Percentiles rank a stretch among this genome's conserved stretches.
phyloP scores from a whole-genome alignment of 1,140 invertebrate species.

The Drosophila kikkawai region DNA sequence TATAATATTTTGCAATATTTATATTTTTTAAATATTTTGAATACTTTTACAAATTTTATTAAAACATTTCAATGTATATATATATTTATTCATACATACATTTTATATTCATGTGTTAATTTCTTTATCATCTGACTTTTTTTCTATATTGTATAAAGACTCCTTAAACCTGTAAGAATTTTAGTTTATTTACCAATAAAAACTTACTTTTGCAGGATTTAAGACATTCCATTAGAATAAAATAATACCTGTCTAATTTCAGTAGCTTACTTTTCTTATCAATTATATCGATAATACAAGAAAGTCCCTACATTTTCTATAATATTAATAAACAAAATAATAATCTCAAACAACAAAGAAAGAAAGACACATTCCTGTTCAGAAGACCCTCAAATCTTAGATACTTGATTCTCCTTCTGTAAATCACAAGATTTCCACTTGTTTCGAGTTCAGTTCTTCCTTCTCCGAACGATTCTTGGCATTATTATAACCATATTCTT shows the following conservation, averaged over 20 bases:
- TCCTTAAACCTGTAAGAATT: too few species aligned
- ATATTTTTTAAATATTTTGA: not conserved
- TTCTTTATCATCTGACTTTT: not conserved
- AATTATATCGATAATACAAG: not conserved
- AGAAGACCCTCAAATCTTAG: not conserved
- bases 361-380: not conserved
- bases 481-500: conserved; percentile 45
- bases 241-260: not conserved
- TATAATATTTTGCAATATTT: not conserved
- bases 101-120: not conserved
- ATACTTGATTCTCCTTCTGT: not conserved
- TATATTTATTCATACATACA: too few species aligned
- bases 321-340: not conserved
- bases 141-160: not conserved
- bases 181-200: not conserved
- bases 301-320: not conserved
- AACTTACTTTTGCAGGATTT: not conserved
- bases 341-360: not conserved
- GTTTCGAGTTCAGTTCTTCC: not conserved
- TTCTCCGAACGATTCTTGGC: conserved; percentile 16
- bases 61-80: too few species aligned
- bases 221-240: not conserved
- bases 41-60: too few species aligned
- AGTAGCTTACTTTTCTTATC: not conserved
- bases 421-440: conserved; percentile 15